Evolutionary conservation across 2,113 vertebrate species (phyloP).

Genomic region (Pelecanoides urinatrix): DNA sequence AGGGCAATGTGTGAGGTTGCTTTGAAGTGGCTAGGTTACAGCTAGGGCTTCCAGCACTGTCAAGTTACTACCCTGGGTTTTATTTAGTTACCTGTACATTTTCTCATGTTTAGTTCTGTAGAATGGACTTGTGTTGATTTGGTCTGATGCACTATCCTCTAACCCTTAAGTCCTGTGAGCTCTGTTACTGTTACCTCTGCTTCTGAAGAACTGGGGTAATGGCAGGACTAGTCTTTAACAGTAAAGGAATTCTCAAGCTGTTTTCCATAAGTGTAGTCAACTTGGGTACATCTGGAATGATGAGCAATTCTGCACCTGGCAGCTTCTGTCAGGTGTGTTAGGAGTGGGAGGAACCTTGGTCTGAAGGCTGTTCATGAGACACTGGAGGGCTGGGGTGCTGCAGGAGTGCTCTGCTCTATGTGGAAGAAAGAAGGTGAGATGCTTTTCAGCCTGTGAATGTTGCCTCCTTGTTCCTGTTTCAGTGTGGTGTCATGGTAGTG

Average conservation of each 20-base stretch:
- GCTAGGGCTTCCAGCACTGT: not conserved
- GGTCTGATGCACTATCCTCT: not conserved
- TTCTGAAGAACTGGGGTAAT: not conserved
- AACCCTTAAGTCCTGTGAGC: not conserved
- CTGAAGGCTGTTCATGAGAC: not conserved
- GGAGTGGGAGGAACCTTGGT: not conserved
- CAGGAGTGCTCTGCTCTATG: rapidly evolving
- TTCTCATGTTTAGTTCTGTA: not conserved
- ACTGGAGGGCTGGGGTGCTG: not conserved
- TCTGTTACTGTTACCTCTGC: not conserved
- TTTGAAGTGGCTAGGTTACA: not conserved
- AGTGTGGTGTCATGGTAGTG: not conserved
- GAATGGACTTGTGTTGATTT: not conserved
- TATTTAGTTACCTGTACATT: no score
- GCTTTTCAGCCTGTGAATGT: not conserved
- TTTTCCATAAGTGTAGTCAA: not conserved
- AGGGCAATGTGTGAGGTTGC: rapidly evolving
- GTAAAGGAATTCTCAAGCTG: not conserved
- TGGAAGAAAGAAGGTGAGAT: not conserved
- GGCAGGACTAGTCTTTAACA: not conserved
- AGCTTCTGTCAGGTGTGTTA: not conserved
- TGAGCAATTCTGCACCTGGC: not conserved
- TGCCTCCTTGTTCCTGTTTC: not conserved
- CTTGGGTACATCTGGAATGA: not conserved
- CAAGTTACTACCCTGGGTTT: not conserved